Evolutionary conservation across 2,888 invertebrate genomes (phyloP).

Genomic region (Eugnorisma glareosa): DNA sequence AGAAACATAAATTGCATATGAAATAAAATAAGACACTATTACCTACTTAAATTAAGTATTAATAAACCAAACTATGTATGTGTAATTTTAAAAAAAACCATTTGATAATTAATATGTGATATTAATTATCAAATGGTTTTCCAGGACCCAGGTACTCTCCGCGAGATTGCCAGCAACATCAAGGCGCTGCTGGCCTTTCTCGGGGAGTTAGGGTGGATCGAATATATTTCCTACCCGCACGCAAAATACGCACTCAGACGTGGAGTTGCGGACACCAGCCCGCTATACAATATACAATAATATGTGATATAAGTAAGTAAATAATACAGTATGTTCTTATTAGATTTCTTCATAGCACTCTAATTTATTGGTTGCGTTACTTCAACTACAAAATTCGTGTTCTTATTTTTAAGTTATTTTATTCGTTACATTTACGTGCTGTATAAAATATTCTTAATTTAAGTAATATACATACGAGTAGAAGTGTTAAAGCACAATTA

Average conservation of each 20-base stretch:
- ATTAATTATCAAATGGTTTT: too few relatives aligned
- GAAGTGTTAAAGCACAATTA: slow-evolving; percentile 8
- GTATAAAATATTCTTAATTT: slow-evolving; percentile 46
- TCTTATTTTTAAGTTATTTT: slow-evolving; percentile 27
- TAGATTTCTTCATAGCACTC: slow-evolving; percentile 1
- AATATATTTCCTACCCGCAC: too few relatives aligned
- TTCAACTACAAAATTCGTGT: slow-evolving; percentile 61
- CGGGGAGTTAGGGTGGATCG: too few relatives aligned
- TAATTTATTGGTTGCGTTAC: slow-evolving; percentile 31
- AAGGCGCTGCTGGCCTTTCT: too few relatives aligned
- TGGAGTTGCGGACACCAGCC: too few relatives aligned
- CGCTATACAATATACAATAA: too few relatives aligned
- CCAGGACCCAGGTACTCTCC: too few relatives aligned
- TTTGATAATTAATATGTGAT: background rate
- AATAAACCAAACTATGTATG: background rate
- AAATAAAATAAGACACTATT: background rate
- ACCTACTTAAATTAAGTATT: background rate
- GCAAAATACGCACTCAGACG: too few relatives aligned
- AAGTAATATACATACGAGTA: background rate
- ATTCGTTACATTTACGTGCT: slow-evolving; percentile 36
- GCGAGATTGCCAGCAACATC: too few relatives aligned
- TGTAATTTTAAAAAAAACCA: background rate
- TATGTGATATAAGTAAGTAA: background rate
- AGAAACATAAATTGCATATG: background rate
- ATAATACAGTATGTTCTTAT: background rate